phyloP scores from a whole-genome alignment of 2,888 invertebrate genomes.

The Stenodera caucasica region DNA sequence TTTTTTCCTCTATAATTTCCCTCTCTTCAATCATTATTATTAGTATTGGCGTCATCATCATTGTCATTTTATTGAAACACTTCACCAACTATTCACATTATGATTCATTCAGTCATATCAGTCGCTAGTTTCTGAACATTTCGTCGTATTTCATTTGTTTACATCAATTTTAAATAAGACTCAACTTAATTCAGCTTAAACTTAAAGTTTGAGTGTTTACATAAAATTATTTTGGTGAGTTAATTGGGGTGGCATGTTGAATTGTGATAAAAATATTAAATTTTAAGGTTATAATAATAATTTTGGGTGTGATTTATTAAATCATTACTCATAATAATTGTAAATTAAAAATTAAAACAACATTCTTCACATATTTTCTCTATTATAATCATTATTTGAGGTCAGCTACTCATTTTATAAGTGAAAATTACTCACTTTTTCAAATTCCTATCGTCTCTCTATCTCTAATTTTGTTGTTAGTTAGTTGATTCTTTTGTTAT shows the following conservation, averaged over 20 bases:
- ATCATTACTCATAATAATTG: not conserved
- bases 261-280: not conserved
- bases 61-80: not conserved
- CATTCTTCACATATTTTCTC: not conserved
- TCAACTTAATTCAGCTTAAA: no score
- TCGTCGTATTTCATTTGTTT: no score
- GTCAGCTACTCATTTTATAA: not conserved
- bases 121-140: no score
- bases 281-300: no score
- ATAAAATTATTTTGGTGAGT: not conserved
- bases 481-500: not conserved
- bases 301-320: not conserved
- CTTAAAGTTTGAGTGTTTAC: no score
- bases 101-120: constrained; percentile 28
- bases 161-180: no score
- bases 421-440: not conserved
- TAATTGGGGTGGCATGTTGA: not conserved
- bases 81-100: constrained; percentile 2
- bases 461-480: no score
- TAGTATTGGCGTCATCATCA: constrained; percentile 2
- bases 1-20: not conserved
- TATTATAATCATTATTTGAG: not conserved
- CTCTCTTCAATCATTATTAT: not conserved
- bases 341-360: not conserved
- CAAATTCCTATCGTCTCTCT: not conserved